Evolutionary conservation across 2,797 vertebrate genomes (phyloP).

Genomic region (Yasuhikotakia modesta): DNA sequence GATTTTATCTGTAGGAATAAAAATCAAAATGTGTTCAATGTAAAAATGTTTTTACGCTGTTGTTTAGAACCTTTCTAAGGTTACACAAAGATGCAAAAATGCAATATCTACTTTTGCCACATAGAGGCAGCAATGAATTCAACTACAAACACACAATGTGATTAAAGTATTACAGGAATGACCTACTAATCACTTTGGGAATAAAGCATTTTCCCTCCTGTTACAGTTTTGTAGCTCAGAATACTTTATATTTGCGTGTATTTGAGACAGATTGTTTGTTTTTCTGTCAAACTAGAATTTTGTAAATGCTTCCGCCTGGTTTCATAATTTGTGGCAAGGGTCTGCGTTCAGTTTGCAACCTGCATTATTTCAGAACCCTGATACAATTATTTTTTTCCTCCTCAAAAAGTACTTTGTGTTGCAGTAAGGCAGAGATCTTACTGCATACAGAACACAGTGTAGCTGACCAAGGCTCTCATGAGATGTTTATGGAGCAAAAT

Average conservation of each 20-base stretch:
- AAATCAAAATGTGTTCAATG: too few relatives aligned
- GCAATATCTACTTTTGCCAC: conserved; percentile 11
- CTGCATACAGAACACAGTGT: conserved; percentile 16
- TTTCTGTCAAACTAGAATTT: too few relatives aligned
- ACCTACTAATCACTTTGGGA: neutral
- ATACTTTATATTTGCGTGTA: neutral
- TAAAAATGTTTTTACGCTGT: neutral
- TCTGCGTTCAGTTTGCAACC: neutral
- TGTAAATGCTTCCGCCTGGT: neutral
- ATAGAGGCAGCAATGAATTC: conserved; percentile 11
- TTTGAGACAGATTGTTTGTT: neutral
- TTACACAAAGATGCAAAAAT: neutral
- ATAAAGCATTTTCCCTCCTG: neutral
- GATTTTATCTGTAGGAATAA: too few relatives aligned
- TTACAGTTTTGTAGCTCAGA: neutral
- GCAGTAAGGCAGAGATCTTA: conserved; percentile 15
- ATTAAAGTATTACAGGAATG: neutral
- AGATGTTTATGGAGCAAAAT: conserved; percentile 49
- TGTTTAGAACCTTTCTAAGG: too few relatives aligned
- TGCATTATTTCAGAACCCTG: neutral
- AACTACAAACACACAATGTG: neutral
- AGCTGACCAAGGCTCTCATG: conserved; percentile 25
- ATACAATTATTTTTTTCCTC: neutral
- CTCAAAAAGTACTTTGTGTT: conserved; percentile 2
- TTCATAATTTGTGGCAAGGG: neutral